Percentiles rank a stretch among this genome's conserved stretches.
These are phyloP conservation scores for Lasiurus cinereus DNA, from an alignment of 2,113 vertebrate genomes.

Conservation along the genomic window DNA sequence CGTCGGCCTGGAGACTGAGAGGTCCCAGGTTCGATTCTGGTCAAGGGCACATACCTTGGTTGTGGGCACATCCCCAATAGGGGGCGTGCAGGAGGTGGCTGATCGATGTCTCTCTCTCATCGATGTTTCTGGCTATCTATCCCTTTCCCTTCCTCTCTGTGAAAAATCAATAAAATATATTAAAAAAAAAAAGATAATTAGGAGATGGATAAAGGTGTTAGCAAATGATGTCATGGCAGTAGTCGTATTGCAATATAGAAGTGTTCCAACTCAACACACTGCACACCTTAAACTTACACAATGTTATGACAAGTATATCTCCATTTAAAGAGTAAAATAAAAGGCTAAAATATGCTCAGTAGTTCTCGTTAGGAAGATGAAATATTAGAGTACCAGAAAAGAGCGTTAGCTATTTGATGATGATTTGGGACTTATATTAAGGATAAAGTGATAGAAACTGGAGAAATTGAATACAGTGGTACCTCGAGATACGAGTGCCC, in stretches of 20 bases:
- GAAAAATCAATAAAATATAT: too few species aligned
- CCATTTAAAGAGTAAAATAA: neutral
- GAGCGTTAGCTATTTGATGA: conserved; percentile 14
- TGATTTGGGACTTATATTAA: neutral
- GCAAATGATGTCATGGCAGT: neutral
- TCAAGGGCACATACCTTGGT: too few species aligned
- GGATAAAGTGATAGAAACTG: neutral
- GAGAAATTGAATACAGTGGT: neutral
- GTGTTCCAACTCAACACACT: neutral
- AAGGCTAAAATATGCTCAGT: neutral
- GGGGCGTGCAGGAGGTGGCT: too few species aligned
- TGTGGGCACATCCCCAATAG: too few species aligned
- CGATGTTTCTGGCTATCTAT: too few species aligned
- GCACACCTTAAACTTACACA: neutral
- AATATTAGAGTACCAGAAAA: neutral
- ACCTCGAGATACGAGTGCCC: too few species aligned
- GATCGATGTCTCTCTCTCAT: too few species aligned
- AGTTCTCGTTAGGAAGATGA: neutral
- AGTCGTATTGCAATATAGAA: neutral
- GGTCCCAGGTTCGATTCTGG: too few species aligned
- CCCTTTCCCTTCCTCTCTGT: too few species aligned
- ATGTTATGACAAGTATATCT: neutral
- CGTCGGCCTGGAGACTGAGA: too few species aligned
- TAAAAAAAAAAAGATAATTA: neutral
- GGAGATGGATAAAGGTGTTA: neutral